phyloP scores from a whole-genome alignment of 2,113 vertebrate genomes.

The Lagopus leucura region DNA sequence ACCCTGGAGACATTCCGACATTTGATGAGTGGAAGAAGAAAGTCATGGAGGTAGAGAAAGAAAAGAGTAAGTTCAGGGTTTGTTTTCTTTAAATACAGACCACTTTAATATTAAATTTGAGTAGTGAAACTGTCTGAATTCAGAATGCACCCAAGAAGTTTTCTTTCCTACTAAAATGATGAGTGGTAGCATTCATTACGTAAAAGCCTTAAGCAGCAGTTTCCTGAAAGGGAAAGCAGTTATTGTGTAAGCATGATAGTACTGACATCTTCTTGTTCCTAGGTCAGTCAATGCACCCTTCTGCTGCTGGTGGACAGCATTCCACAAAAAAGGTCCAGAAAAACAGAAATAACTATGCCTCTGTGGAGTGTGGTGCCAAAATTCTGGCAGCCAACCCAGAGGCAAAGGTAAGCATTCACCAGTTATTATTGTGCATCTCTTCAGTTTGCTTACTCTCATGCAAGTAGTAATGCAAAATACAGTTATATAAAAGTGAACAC shows the following conservation, averaged over 20 bases:
- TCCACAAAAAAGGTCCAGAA: constrained; percentile 94
- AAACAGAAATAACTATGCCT: constrained; percentile 98
- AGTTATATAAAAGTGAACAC: neutral
- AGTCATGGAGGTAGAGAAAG: constrained; percentile 98
- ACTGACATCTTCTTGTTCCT: constrained; percentile 61
- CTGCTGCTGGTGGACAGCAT: constrained; percentile 86
- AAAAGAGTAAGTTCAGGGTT: constrained; percentile 89
- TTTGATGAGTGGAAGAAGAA: constrained; percentile 99
- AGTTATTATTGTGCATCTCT: neutral
- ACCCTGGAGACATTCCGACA: constrained; percentile 93
- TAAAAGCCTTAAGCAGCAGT: neutral
- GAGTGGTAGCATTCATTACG: neutral
- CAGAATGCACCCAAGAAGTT: neutral
- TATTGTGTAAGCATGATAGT: neutral
- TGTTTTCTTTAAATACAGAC: neutral
- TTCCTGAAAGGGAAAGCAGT: neutral
- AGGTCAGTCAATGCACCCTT: constrained; percentile 94
- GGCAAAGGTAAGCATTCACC: constrained; percentile 88
- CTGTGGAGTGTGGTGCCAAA: constrained; percentile 98
- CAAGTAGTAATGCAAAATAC: neutral
- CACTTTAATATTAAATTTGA: neutral
- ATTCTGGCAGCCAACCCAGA: constrained; percentile 96
- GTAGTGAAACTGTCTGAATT: neutral
- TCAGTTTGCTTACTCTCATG: neutral
- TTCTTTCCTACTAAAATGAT: neutral